Percentiles rank a stretch among this genome's conserved stretches.
Evolutionary conservation across 2,113 vertebrate genomes (phyloP).

Genomic region (Casuarius casuarius): DNA sequence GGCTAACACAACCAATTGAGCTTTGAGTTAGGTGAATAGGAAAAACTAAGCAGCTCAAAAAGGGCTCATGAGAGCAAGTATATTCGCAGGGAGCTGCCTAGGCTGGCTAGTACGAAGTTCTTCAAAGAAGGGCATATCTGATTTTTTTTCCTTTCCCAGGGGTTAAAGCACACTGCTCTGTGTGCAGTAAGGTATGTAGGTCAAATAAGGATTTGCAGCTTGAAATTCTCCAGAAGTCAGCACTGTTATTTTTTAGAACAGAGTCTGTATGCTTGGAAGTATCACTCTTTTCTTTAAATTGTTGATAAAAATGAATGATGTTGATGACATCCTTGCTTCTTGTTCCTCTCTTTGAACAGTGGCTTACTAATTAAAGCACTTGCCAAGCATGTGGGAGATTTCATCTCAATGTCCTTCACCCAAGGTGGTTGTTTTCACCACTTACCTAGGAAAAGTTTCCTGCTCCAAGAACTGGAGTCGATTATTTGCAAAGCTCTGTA

Average conservation of each 20-base stretch:
- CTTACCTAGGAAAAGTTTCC: background rate
- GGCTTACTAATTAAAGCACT: background rate
- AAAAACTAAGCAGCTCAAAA: background rate
- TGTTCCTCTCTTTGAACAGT: background rate
- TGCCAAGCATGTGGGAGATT: background rate
- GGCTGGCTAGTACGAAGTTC: background rate
- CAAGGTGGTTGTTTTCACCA: background rate
- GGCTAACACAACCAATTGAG: background rate
- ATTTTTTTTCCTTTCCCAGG: background rate
- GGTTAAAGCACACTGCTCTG: background rate
- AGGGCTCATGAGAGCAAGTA: accelerated
- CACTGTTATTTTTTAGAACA: background rate
- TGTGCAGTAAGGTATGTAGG: background rate
- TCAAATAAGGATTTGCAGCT: background rate
- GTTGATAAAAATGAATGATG: background rate
- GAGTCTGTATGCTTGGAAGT: background rate
- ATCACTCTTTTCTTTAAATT: background rate
- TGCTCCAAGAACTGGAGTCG: background rate
- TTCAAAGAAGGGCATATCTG: background rate
- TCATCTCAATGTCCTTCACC: background rate
- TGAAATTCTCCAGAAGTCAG: background rate
- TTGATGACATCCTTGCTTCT: background rate
- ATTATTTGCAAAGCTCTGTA: background rate
- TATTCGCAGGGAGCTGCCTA: background rate
- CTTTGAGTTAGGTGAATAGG: background rate